These are phyloP conservation scores for Drosophila murphyi DNA, from an alignment of 1,140 invertebrate species.

Conservation along the genomic window DNA sequence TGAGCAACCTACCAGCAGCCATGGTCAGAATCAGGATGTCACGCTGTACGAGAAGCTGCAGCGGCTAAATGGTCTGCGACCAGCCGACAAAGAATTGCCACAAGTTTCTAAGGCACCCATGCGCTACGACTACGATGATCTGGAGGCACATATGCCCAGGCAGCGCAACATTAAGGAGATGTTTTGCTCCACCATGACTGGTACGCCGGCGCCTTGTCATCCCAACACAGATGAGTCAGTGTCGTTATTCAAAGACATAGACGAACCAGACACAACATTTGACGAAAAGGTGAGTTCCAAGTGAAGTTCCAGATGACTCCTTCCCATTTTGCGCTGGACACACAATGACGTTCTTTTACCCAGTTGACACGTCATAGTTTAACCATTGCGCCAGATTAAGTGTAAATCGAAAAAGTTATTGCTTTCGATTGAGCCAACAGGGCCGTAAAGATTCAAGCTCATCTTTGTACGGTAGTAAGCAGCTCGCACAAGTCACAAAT, in stretches of 20 bases:
- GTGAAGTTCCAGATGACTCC: rapidly evolving
- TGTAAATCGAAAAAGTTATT: constrained; percentile 48
- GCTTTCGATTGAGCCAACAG: constrained; percentile 72
- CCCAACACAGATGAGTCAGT: constrained; percentile 31
- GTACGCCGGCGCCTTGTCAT: background rate
- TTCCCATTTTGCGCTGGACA: constrained; percentile 20
- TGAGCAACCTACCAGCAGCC: too few species aligned
- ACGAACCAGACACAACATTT: constrained; percentile 64
- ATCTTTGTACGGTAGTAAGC: constrained; percentile 79
- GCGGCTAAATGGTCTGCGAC: constrained; percentile 51
- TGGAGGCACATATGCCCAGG: constrained; percentile 11
- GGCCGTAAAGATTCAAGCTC: constrained; percentile 75
- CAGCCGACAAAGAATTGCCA: constrained; percentile 43
- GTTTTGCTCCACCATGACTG: constrained; percentile 73
- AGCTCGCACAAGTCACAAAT: constrained; percentile 53
- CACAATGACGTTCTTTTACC: background rate
- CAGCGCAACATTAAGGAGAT: constrained; percentile 67
- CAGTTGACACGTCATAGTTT: background rate
- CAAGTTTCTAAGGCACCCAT: constrained; percentile 15
- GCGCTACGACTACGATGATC: constrained; percentile 28
- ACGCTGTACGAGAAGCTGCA: constrained; percentile 59
- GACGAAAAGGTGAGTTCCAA: constrained; percentile 54
- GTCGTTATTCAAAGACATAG: constrained; percentile 47
- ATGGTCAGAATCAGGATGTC: constrained; percentile 12
- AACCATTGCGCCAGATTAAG: constrained; percentile 56